Evolutionary conservation across 2,113 vertebrate genomes (phyloP).

Genomic region (Grallaria varia): DNA sequence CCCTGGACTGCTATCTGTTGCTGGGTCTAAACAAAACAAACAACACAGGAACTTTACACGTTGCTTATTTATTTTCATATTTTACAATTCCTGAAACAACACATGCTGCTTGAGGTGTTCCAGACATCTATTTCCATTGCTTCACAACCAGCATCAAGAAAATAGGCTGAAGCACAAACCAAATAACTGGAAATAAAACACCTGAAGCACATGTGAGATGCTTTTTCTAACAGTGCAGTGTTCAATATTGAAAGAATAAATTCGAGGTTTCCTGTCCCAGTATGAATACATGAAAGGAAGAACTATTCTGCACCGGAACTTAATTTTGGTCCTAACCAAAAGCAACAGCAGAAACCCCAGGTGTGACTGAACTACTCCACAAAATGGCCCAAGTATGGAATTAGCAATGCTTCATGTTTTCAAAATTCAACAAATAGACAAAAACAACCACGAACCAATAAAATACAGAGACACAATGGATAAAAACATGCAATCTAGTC

Average conservation of each 20-base stretch:
- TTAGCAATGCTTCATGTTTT: conserved; percentile 4
- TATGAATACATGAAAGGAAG: neutral
- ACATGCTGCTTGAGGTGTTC: conserved; percentile 9
- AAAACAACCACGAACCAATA: conserved; percentile 28
- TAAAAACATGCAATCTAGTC: conserved; percentile 45
- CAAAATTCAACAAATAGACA: neutral
- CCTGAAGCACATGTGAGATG: neutral
- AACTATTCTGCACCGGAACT: neutral
- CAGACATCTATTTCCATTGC: neutral
- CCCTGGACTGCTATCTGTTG: conserved; percentile 96
- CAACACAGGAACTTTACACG: neutral
- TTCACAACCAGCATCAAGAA: conserved; percentile 11
- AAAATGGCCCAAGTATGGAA: conserved; percentile 13
- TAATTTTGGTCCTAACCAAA: neutral
- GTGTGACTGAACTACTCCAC: neutral
- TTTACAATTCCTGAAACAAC: neutral
- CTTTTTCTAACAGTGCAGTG: neutral
- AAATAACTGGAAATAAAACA: neutral
- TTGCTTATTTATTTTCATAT: accelerated
- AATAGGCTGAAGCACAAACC: conserved; percentile 17
- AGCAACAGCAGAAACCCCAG: neutral
- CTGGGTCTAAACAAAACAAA: conserved; percentile 79
- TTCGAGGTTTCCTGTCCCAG: neutral
- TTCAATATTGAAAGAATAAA: neutral
- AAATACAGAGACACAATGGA: conserved; percentile 51